Conservation (phyloP, 2,888 invertebrate genomes). For the Drosophila aldrichi region DNA sequence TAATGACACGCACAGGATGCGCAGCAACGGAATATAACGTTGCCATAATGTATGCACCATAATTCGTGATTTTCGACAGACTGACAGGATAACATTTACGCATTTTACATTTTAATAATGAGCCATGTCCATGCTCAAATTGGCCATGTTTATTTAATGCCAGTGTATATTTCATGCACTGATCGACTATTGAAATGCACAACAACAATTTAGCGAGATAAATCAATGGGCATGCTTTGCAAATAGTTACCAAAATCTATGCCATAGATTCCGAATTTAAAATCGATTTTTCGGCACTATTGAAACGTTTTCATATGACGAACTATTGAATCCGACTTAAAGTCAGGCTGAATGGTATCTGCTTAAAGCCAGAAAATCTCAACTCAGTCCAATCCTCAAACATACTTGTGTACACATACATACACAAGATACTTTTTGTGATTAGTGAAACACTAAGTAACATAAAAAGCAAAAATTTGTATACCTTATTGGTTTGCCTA, state of each 20-base stretch:
- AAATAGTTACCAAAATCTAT: neutral
- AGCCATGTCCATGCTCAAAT: conserved; percentile 23
- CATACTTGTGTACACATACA: too few species aligned
- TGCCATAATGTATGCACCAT: conserved; percentile 22
- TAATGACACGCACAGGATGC: conserved; percentile 58
- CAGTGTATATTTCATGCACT: neutral
- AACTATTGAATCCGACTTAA: too few species aligned
- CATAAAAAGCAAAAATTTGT: too few species aligned
- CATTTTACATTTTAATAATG: conserved; percentile 44
- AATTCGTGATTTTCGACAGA: conserved; percentile 24
- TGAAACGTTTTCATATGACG: neutral
- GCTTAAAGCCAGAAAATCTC: too few species aligned
- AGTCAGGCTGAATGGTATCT: too few species aligned
- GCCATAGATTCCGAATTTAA: neutral
- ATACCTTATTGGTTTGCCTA: too few species aligned
- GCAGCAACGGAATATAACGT: conserved; percentile 18
- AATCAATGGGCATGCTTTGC: neutral
- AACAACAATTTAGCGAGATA: neutral
- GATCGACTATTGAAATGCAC: conserved; percentile 13
- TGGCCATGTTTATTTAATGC: conserved; percentile 28
- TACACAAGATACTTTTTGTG: too few species aligned
- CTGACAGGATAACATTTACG: conserved; percentile 48
- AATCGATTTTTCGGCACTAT: neutral
- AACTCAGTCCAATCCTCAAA: too few species aligned
- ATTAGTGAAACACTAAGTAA: too few species aligned